Conservation (phyloP, 2,797 vertebrate species). For the Fringilla coelebs region DNA sequence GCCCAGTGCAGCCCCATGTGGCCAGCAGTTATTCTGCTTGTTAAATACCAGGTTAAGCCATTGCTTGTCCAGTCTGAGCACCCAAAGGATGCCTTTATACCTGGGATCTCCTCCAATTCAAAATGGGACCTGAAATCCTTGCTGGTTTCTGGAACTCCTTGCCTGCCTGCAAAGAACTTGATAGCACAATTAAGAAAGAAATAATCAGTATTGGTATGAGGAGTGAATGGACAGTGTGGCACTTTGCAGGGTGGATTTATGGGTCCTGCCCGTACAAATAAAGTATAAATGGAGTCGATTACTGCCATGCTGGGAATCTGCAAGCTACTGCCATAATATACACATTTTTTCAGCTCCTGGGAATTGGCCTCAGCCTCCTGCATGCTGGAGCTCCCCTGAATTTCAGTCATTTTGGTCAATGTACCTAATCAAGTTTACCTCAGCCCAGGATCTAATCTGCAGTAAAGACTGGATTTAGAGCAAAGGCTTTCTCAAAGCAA, state of each 20-base stretch:
- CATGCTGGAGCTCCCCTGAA: neutral
- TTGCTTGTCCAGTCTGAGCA: neutral
- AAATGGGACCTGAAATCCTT: neutral
- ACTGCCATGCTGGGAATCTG: neutral
- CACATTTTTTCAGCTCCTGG: neutral
- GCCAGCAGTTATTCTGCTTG: neutral
- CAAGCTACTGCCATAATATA: neutral
- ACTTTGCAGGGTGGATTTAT: neutral
- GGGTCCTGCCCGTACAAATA: neutral
- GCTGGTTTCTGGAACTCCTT: neutral
- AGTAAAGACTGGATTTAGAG: neutral
- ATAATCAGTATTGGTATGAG: neutral
- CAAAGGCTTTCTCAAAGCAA: conserved; percentile 5
- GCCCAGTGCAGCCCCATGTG: neutral
- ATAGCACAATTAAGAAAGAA: neutral
- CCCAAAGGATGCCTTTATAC: neutral
- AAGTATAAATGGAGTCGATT: neutral
- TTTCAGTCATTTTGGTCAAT: neutral
- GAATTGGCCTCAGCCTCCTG: neutral
- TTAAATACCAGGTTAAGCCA: neutral
- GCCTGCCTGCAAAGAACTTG: neutral
- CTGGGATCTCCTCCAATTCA: neutral
- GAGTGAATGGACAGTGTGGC: neutral
- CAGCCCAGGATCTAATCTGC: neutral
- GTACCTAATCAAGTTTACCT: conserved; percentile 8